A percentile compares a stretch with the other conserved stretches of the same genome.
Evolutionary conservation across 2,888 invertebrate species (phyloP).

Genomic region (Hyposoter dolosus): DNA sequence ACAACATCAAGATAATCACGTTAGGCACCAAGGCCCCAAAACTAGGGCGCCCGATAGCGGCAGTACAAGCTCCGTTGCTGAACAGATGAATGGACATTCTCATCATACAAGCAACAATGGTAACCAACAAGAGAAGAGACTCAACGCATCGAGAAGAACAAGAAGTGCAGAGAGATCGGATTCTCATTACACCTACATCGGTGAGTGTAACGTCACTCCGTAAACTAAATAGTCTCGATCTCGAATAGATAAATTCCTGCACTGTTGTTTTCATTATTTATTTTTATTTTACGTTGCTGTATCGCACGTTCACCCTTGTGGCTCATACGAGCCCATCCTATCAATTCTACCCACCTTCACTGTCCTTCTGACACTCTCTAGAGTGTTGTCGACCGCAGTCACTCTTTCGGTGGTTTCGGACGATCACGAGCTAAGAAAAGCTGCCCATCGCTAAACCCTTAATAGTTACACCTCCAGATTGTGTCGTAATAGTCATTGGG

Average conservation of each 20-base stretch:
- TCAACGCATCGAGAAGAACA: conserved; percentile 80
- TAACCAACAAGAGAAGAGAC: conserved; percentile 78
- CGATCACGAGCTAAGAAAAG: no score
- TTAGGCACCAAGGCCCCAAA: conserved; percentile 72
- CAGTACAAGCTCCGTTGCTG: conserved; percentile 77
- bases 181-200: conserved; percentile 83
- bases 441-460: no score
- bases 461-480: no score
- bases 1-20: conserved; percentile 64
- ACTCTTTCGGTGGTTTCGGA: no score
- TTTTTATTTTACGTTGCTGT: not conserved
- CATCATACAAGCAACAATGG: conserved; percentile 71
- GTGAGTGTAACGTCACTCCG: conserved; percentile 70
- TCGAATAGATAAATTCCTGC: not conserved
- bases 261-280: not conserved
- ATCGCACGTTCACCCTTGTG: not conserved
- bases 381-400: no score
- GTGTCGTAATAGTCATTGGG: no score
- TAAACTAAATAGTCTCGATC: not conserved
- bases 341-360: no score
- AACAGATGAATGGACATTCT: conserved; percentile 72
- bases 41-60: conserved; percentile 75
- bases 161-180: conserved; percentile 82
- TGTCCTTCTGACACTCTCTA: no score
- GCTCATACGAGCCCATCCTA: no score